A percentile compares a stretch with the other conserved stretches of the same genome.
phyloP scores from a whole-genome alignment of 1,140 invertebrate genomes.

The Parasteatoda tepidariorum region DNA sequence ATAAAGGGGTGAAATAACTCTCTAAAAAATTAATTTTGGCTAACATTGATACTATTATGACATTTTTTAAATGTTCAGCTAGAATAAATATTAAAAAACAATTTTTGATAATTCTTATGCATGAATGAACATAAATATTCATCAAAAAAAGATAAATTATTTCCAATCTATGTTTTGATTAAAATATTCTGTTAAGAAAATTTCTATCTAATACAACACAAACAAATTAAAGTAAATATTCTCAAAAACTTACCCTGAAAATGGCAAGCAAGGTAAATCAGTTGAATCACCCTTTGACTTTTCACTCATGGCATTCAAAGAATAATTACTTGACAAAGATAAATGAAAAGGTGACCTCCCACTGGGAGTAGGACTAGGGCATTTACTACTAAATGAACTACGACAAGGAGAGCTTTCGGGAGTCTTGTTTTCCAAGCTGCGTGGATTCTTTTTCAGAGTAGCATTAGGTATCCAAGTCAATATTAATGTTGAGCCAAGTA shows the following conservation, averaged over 20 bases:
- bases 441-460: slow-evolving; percentile 86
- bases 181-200: too few species aligned
- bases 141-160: too few species aligned
- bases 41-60: too few species aligned
- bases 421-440: slow-evolving; percentile 75
- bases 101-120: too few species aligned
- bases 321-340: slow-evolving; percentile 8
- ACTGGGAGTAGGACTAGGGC: slow-evolving; percentile 56
- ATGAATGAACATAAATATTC: too few species aligned
- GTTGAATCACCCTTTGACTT: slow-evolving; percentile 27
- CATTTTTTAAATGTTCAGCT: too few species aligned
- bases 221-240: neutral
- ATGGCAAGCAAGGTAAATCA: neutral
- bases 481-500: slow-evolving; percentile 80
- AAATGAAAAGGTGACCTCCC: slow-evolving; percentile 40
- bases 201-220: too few species aligned
- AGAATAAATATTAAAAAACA: too few species aligned
- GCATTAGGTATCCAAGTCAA: slow-evolving; percentile 95
- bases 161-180: too few species aligned
- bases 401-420: slow-evolving; percentile 59
- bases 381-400: slow-evolving; percentile 55
- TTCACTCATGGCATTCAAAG: slow-evolving; percentile 24
- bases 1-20: too few species aligned
- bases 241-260: slow-evolving; percentile 1
- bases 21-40: too few species aligned